Evolutionary conservation across 92 coral and sea anemone genomes (phyloP).

Genomic region (Bergia sp.): DNA sequence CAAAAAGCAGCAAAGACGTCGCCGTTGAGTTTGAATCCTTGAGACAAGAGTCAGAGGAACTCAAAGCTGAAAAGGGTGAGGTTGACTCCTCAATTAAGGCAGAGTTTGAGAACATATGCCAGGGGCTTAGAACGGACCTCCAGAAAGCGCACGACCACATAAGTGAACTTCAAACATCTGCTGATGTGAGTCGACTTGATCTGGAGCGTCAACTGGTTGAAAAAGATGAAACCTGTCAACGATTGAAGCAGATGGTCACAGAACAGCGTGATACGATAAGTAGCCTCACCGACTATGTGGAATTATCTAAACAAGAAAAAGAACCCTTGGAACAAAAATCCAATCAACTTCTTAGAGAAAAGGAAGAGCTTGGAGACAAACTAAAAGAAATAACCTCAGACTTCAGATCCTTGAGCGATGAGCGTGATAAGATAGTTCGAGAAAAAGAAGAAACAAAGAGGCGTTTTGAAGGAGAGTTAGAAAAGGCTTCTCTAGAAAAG

Average conservation of each 20-base stretch:
- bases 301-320: slow-evolving; percentile 15
- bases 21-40: slow-evolving; percentile 44
- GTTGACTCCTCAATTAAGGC: slow-evolving; percentile 51
- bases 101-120: slow-evolving; percentile 62
- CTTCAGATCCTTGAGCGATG: slow-evolving; percentile 42
- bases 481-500: slow-evolving; percentile 61
- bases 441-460: slow-evolving; percentile 48
- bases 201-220: slow-evolving; percentile 66
- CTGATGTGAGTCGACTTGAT: slow-evolving; percentile 56
- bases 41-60: slow-evolving; percentile 37
- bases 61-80: slow-evolving; percentile 50
- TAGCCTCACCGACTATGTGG: slow-evolving; percentile 23
- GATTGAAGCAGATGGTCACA: slow-evolving; percentile 59
- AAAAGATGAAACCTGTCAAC: slow-evolving; percentile 80
- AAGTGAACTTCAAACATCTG: slow-evolving; percentile 46
- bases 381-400: not conserved
- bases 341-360: slow-evolving; percentile 61
- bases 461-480: slow-evolving; percentile 57
- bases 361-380: slow-evolving; percentile 52
- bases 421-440: slow-evolving; percentile 43
- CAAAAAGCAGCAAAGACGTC: not conserved
- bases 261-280: slow-evolving; percentile 68
- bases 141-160: slow-evolving; percentile 48
- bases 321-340: slow-evolving; percentile 47
- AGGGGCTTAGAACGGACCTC: slow-evolving; percentile 53